Conservation (phyloP, 1,140 invertebrate species). For the Drosophila auraria region DNA sequence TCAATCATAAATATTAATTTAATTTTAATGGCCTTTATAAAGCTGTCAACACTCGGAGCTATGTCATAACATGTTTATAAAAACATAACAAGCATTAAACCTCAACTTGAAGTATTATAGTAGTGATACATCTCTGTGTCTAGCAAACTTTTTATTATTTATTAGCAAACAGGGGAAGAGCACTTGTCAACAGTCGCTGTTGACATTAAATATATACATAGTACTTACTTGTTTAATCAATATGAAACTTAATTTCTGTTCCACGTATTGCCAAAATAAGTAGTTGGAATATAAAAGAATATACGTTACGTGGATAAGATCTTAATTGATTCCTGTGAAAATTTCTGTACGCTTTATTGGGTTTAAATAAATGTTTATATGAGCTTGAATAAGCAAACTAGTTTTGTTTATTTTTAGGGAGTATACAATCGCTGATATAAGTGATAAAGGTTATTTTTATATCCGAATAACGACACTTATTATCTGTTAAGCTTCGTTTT, state of each 20-base stretch:
- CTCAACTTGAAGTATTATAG: background rate
- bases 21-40: conserved; percentile 3
- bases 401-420: background rate
- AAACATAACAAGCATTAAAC: conserved; percentile 10
- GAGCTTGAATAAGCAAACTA: background rate
- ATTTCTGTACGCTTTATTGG: background rate
- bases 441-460: background rate
- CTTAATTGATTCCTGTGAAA: background rate
- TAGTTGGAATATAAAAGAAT: background rate
- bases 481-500: no score
- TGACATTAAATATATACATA: conserved; percentile 1
- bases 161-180: conserved; percentile 1
- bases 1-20: background rate
- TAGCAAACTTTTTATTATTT: background rate
- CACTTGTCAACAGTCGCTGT: background rate
- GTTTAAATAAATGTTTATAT: background rate
- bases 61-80: background rate
- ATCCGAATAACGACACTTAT: no score
- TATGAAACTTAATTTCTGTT: background rate
- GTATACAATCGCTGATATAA: no score
- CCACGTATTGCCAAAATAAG: background rate
- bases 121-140: conserved; percentile 4
- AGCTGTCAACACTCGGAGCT: conserved; percentile 1
- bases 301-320: background rate
- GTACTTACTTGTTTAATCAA: background rate